Evolutionary conservation across 2,113 vertebrate species (phyloP).

Genomic region (Bucco capensis): DNA sequence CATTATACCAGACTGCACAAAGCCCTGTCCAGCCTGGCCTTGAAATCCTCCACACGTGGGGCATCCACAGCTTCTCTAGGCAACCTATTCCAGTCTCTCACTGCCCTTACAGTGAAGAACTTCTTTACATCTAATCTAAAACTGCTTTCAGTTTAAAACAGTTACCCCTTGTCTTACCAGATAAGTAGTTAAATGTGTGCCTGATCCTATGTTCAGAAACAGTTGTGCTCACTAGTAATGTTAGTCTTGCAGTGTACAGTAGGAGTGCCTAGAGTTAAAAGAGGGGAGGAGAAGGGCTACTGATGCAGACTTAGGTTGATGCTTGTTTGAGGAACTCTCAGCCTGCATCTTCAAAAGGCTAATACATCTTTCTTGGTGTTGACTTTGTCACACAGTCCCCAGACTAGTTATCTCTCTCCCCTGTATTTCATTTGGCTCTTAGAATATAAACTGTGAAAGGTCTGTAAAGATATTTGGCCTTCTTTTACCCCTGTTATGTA

Average conservation of each 20-base stretch:
- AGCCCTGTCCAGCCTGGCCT: neutral
- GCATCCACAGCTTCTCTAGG: neutral
- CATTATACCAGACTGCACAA: neutral
- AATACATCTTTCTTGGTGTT: neutral
- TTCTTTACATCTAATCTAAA: neutral
- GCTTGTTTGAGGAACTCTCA: neutral
- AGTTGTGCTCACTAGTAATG: fast-evolving
- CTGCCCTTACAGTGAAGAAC: neutral
- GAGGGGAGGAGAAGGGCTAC: neutral
- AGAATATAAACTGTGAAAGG: neutral
- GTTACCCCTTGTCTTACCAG: neutral
- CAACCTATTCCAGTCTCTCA: neutral
- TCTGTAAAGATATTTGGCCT: neutral
- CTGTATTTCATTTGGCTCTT: neutral
- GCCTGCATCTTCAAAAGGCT: neutral
- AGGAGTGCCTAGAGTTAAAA: neutral
- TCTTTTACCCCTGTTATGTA: neutral
- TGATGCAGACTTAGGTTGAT: neutral
- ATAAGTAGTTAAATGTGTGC: neutral
- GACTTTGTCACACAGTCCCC: neutral
- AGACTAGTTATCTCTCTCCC: neutral
- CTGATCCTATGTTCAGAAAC: neutral
- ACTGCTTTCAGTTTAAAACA: neutral
- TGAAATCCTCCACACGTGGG: too few relatives aligned
- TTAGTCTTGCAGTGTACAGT: neutral